These are phyloP conservation scores for Acleris literana DNA, from an alignment of 2,888 invertebrate genomes.

Conservation along the genomic window DNA sequence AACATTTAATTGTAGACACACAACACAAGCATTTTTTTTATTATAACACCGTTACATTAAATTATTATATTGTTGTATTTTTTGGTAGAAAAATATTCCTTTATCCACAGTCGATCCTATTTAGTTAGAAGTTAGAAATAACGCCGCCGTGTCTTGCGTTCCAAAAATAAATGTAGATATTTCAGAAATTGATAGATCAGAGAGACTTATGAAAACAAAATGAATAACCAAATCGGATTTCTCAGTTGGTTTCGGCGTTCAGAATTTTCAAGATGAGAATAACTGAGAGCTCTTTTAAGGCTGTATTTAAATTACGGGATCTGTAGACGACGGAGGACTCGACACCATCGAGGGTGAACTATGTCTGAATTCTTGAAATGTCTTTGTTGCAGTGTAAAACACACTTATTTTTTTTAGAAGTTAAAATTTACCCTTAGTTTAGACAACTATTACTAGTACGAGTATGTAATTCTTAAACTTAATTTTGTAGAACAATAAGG, in stretches of 20 bases:
- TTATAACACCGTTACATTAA: no score
- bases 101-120: no score
- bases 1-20: no score
- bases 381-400: background rate
- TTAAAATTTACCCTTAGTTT: no score
- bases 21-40: no score
- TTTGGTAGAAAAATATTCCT: background rate
- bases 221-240: conserved; percentile 3
- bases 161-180: background rate
- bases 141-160: background rate
- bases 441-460: no score
- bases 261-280: background rate
- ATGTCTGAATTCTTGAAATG: background rate
- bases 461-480: no score
- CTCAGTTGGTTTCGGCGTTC: background rate
- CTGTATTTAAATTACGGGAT: conserved; percentile 58
- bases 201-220: background rate
- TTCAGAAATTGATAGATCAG: background rate
- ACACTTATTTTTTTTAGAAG: no score
- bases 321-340: conserved; percentile 53
- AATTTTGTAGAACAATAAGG: no score
- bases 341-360: background rate
- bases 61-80: background rate
- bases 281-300: conserved; percentile 53
- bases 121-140: no score